Evolutionary conservation across 2,888 invertebrate genomes (phyloP).

Genomic region (Elmis aenea): DNA sequence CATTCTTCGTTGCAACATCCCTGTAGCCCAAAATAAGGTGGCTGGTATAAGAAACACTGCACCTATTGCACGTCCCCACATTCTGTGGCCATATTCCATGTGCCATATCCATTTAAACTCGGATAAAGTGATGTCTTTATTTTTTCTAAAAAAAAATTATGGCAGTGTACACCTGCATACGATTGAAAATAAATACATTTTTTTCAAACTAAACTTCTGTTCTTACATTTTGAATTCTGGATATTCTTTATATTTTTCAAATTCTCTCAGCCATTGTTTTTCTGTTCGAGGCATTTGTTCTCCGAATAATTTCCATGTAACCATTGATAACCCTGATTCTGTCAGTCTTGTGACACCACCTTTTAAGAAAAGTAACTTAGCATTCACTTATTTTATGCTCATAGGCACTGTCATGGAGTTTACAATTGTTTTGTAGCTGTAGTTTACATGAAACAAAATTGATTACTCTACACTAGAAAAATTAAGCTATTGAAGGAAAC

Average conservation of each 20-base stretch:
- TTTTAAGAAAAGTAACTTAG: no score
- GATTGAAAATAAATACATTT: constrained; percentile 1
- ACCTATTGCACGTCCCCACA: constrained; percentile 93
- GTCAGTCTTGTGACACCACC: constrained; percentile 88
- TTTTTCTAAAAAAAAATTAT: constrained; percentile 58
- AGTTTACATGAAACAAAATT: no score
- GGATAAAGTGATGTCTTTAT: constrained; percentile 76
- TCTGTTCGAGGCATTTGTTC: constrained; percentile 80
- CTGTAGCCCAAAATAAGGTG: constrained; percentile 77
- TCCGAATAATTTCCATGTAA: constrained; percentile 89
- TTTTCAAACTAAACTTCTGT: neutral
- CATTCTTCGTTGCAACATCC: constrained; percentile 68
- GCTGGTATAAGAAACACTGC: constrained; percentile 83
- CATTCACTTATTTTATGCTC: no score
- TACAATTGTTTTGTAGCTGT: no score
- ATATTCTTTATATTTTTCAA: constrained; percentile 86
- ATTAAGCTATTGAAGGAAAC: no score
- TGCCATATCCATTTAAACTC: constrained; percentile 97
- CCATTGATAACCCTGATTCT: constrained; percentile 98
- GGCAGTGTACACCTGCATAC: neutral
- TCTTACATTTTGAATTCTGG: constrained; percentile 94
- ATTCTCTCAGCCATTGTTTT: constrained; percentile 84
- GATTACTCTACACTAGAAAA: no score
- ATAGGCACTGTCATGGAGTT: no score
- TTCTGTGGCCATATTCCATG: constrained; percentile 95